phyloP scores from a whole-genome alignment of 1,140 invertebrate species.

The Piezodorus guildinii region DNA sequence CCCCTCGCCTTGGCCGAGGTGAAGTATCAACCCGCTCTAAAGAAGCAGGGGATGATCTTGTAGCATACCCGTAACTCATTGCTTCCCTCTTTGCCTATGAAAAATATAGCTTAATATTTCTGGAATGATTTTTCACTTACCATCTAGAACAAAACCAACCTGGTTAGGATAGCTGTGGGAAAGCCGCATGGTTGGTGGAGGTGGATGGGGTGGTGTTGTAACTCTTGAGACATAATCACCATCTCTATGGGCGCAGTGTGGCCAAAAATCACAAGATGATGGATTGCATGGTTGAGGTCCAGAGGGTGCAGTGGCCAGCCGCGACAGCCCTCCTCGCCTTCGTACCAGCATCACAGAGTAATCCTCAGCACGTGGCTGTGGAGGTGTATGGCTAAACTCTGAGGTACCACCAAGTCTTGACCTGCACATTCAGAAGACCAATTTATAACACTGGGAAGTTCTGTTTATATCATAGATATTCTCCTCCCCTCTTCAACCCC shows the following conservation, averaged over 20 bases:
- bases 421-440: constrained; percentile 26
- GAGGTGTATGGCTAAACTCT: constrained; percentile 26
- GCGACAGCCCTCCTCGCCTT: constrained; percentile 15
- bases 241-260: constrained; percentile 42
- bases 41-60: constrained; percentile 30
- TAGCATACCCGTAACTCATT: not conserved
- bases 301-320: constrained; percentile 15
- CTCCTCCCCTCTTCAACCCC: no score
- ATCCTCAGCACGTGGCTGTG: constrained; percentile 8
- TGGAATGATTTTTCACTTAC: no score
- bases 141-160: not conserved
- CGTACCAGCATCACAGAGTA: constrained; percentile 13
- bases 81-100: not conserved
- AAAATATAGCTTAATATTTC: no score
- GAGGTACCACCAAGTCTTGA: constrained; percentile 31
- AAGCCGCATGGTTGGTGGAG: constrained; percentile 36
- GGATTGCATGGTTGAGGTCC: constrained; percentile 36
- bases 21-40: constrained; percentile 29
- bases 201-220: constrained; percentile 17
- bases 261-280: constrained; percentile 45
- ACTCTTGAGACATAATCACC: constrained; percentile 27
- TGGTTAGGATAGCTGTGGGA: constrained; percentile 43
- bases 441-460: no score
- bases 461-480: no score
- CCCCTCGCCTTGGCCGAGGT: constrained; percentile 22